Base-by-base conservation (phyloP, 2,113 vertebrate species). In the Grantiella picta region DNA sequence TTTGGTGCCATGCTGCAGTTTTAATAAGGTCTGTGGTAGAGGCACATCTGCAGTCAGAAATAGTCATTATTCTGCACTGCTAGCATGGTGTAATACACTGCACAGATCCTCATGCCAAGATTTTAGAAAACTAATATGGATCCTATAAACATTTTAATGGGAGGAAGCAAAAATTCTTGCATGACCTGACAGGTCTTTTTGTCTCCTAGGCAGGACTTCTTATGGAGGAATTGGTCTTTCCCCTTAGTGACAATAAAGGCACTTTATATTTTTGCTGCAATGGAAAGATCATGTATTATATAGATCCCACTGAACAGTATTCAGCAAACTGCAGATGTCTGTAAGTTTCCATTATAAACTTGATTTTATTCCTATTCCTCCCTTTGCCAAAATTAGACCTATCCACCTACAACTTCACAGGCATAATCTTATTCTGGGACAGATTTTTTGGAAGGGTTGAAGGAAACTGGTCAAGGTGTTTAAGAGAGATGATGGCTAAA, bases 401-500 rank as follows among this genome's bases (percentile, higher is more conserved):
- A n/a, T 64, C 59, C 76, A 92, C 90, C 84, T 75, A 94, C 92
- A 63, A 49, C n/a, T 92, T 94, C 75, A 95, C 82, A 96, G 27
- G 77, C 86, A 69, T 90, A 72, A 89, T 92, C 83, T 93, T 92
- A 95, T 64, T 93, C 86, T 92, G 85, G 78, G 66, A 88, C 45
- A 91, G 60, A 86, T 79, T 91, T 95, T 95, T 91, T 95, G 94
- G 92, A 94, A 88, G 56, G 93, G 54, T 50, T 94, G 71, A 92
- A 91, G 88, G 94, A 97, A 97, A 92, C 84, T 88, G 89, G 88
- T 96, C 91, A 95, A 97, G 86, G 94, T 91, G 83, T 97, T 96
- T 95, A 96, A 94, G 90, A 90, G 83, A 92, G 53, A 76, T 53
- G 91, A 82, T 64, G 71, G 63, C 42, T 95, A 70, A 86, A 89